Base-by-base conservation (phyloP, 2,888 invertebrate species). In the Cryptophagus acutangulus region DNA sequence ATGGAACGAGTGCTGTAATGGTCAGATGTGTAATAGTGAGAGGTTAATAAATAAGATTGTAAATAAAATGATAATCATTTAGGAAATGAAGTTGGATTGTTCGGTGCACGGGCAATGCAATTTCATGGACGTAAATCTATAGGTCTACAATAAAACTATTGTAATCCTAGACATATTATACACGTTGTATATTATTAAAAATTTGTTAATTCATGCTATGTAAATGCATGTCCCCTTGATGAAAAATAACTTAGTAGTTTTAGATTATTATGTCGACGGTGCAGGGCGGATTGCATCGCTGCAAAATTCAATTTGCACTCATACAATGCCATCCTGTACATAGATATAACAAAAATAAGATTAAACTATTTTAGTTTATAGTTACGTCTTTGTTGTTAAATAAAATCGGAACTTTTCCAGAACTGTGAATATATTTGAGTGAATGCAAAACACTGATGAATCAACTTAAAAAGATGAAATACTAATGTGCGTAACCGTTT, bases 251-350 rank as follows among this genome's bases (percentile, higher is more conserved):
- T 46, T 48, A 54, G 63, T 67, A 67, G 67, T 51, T 69, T n/a
- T n/a, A 68, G 67, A 56, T n/a, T n/a, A n/a, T 63, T 31, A 64
- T 67, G 65, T 66, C 67, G 63, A 67, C 63, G 66, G 60, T 62
- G 65, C 57, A 60, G 58, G 57, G 53, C 24, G 35, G 39, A 41
- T 35, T n/a, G n/a, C n/a, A n/a, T n/a, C n/a, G n/a, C n/a, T n/a
- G n/a, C n/a, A n/a, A n/a, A n/a, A n/a, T n/a, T n/a, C n/a, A n/a
- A n/a, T n/a, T n/a, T n/a, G n/a, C n/a, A n/a, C n/a, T n/a, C n/a
- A n/a, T n/a, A n/a, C n/a, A n/a, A n/a, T n/a, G n/a, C n/a, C n/a
- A n/a, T n/a, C n/a, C n/a, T n/a, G n/a, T n/a, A n/a, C n/a, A n/a
- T n/a, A n/a, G n/a, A n/a, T 37, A 40, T 35, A 46, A 44, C 43